phyloP scores from a whole-genome alignment of 2,113 vertebrate genomes.

The Varanus salvator region DNA sequence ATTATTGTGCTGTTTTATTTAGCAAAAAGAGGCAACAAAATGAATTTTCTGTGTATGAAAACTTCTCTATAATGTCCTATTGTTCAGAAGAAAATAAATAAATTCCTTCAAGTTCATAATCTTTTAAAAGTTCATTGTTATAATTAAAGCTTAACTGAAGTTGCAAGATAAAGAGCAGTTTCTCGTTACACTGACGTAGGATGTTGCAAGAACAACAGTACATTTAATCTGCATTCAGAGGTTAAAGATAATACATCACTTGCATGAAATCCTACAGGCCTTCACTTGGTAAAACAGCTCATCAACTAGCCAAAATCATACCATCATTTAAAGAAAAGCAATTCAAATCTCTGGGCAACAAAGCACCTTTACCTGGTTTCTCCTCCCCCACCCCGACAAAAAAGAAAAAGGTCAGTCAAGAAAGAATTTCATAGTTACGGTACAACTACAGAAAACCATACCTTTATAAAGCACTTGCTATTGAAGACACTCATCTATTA shows the following conservation, averaged over 20 bases:
- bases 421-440: too few species aligned
- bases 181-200: not conserved
- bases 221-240: not conserved
- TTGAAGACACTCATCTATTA: too few species aligned
- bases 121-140: conserved; percentile 10
- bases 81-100: conserved; percentile 83
- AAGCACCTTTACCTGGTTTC: too few species aligned
- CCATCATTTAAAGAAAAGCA: too few species aligned
- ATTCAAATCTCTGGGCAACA: too few species aligned
- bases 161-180: not conserved
- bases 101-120: conserved; percentile 76
- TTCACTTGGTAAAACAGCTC: not conserved
- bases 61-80: conserved; percentile 94
- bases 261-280: not conserved
- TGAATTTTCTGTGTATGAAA: conserved; percentile 94
- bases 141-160: not conserved
- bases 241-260: not conserved
- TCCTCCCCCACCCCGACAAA: too few species aligned
- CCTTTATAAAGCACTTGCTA: too few species aligned
- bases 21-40: conserved; percentile 91
- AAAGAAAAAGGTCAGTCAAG: too few species aligned
- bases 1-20: conserved; percentile 93
- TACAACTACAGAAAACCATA: too few species aligned
- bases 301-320: too few species aligned
- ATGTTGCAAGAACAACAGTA: not conserved